Evolutionary conservation across 2,797 vertebrate species (phyloP), one percentile per base, ranked within the genome.

Genomic region (Melanotaenia maccullochi): DNA sequence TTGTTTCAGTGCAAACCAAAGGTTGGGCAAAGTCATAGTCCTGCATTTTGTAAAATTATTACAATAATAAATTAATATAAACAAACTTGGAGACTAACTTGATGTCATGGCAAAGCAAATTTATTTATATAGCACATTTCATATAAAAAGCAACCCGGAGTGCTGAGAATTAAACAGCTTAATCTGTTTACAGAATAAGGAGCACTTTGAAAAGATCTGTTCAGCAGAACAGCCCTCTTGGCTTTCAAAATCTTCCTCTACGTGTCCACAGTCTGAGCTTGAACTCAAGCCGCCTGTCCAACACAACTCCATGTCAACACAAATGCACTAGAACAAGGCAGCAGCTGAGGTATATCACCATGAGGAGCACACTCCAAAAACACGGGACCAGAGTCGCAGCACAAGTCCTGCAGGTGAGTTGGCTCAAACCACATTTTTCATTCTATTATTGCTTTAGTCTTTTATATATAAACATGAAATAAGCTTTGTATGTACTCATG

Each of bases 341-440:
- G 3, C 18, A 6, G 14, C 12, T 20, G 57, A 77, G 16, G 20
- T 14, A 16, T 65, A 60, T 9, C 51, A 25, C 22, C 36, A 35
- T 32, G 64, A 66, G 42, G 67, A 68, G 5, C 35, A 68, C 51
- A 65, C 30, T 30, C 49, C 70, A 44, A 44, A 12, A 32, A 35
- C 22, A 36, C 22, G 25, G 62, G 47, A 42, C 40, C 12, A 42
- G 40, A 42, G 24, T 36, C 36, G 36, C 60, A 81, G 33, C 42
- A 24, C 18, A 14, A 35, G 42, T 56, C 32, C 36, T 61, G 30
- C 8, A 65, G 47, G 62, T 52, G 62, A 52, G 40, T 42, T 42
- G 40, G 12, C 40, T 42, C 35, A 47, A 49, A n/a, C 20, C 4
- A 6, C 20, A 14, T 35, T n/a, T 52, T 4, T 64, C 51, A 25